Evolutionary conservation across 2,797 vertebrate genomes (phyloP), one percentile per base, ranked within the genome.

Genomic region (Pseudomugil tenellus): DNA sequence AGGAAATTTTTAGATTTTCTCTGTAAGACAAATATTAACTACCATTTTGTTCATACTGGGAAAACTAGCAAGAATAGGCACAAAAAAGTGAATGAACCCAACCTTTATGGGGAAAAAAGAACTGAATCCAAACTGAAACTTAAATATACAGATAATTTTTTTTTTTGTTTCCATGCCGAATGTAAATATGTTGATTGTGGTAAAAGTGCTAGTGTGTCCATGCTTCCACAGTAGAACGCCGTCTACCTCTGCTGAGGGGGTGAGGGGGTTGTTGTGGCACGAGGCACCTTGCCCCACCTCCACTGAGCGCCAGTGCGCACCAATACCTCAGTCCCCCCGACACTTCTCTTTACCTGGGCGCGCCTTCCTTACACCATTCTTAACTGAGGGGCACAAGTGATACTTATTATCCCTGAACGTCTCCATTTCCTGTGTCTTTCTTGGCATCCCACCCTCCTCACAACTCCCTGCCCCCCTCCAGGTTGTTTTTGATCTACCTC

Each of bases 401-500:
- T 92, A 92, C 93, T 94, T 94, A 87, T 29, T 84, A 90, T 94
- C 76, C 74, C 74, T 0, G 17, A 13, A 63, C 52, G 63, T 67
- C 61, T 64, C 55, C 81, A 19, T 3, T 32, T 34, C 80, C 61
- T 1, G 41, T 67, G 67, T 74, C 66, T 71, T 62, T 46, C 74
- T 63, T 67, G 63, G 70, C 69, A 71, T 56, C 60, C 74, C 63
- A 25, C 72, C 70, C 63, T 51, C 56, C 59, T 63, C 28, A 21
- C 8, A 55, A 31, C 49, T 28, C 13, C 10, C 32, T 41, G 57
- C 25, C 26, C 60, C 39, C 64, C 43, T 63, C 67, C 77, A 92
- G 93, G 95, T 92, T 92, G 93, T 95, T 96, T 31, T 95, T 96
- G 92, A 98, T 96, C 96, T 97, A 97, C 97, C 96, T 98, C 97